Percentiles rank a stretch among this genome's conserved stretches.
These are phyloP conservation scores for Myotis yumanensis DNA, from an alignment of 2,113 vertebrate species.

Conservation along the genomic window DNA sequence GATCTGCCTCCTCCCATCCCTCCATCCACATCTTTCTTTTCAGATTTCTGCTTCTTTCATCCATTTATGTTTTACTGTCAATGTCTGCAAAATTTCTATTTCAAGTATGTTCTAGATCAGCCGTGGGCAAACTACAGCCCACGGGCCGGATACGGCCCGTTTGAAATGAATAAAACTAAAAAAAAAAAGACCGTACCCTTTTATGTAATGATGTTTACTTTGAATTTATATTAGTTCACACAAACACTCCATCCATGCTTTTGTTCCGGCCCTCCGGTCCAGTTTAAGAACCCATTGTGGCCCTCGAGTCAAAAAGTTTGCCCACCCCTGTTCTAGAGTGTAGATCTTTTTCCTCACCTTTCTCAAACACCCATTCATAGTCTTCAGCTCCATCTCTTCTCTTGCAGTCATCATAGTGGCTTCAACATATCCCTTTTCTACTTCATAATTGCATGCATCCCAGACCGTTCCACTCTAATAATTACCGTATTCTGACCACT, in stretches of 20 bases:
- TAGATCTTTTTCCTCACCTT: background rate
- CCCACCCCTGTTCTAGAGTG: background rate
- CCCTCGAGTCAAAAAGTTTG: no score
- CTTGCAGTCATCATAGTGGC: background rate
- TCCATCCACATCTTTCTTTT: background rate
- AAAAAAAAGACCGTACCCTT: no score
- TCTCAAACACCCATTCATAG: background rate
- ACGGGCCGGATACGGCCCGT: no score
- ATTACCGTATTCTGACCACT: background rate
- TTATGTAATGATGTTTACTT: no score
- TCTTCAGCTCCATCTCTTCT: background rate
- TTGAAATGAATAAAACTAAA: no score
- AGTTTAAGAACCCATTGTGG: no score
- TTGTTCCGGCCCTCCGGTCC: no score
- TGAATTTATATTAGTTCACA: no score
- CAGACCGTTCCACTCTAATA: background rate
- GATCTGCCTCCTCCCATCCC: background rate
- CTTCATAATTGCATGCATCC: background rate
- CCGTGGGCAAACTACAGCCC: no score
- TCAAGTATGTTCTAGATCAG: background rate
- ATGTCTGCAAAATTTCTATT: background rate
- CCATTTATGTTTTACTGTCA: background rate
- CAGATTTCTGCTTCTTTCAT: background rate
- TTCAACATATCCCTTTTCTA: background rate
- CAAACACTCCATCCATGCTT: no score